phyloP scores from a whole-genome alignment of 2,888 invertebrate species.

The Leptinotarsa haldemani region DNA sequence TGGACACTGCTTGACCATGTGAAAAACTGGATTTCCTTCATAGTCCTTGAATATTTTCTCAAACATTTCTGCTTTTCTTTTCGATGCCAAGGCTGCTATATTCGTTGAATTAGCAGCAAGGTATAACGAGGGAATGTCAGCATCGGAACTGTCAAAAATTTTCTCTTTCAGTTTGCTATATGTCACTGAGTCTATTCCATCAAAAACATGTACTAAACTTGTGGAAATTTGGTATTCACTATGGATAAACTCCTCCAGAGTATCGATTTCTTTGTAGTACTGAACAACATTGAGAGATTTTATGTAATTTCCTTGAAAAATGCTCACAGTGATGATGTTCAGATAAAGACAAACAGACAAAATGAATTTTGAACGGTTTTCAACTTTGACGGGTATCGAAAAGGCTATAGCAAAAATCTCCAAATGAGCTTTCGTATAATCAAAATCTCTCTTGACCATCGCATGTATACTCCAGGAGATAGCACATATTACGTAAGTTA shows the following conservation, averaged over 20 bases:
- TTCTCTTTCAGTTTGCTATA: not conserved
- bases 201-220: not conserved
- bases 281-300: slow-evolving; percentile 12
- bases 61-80: not conserved
- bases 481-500: not conserved
- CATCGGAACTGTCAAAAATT: not conserved
- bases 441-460: not conserved
- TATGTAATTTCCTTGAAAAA: not conserved
- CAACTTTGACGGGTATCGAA: not conserved
- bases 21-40: not conserved
- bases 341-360: not conserved
- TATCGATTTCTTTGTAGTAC: slow-evolving; percentile 1
- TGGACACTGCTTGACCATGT: not conserved
- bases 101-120: not conserved
- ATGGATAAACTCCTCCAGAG: not conserved
- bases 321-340: not conserved
- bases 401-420: slow-evolving; percentile 3
- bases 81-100: not conserved
- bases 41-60: not conserved
- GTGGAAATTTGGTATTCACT: not conserved
- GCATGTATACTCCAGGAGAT: not conserved
- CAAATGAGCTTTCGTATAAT: not conserved
- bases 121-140: not conserved
- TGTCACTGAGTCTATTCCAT: not conserved
- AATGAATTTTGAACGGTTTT: not conserved